Base-by-base conservation (phyloP, 2,888 invertebrate genomes). In the Drosophila paracracens region DNA sequence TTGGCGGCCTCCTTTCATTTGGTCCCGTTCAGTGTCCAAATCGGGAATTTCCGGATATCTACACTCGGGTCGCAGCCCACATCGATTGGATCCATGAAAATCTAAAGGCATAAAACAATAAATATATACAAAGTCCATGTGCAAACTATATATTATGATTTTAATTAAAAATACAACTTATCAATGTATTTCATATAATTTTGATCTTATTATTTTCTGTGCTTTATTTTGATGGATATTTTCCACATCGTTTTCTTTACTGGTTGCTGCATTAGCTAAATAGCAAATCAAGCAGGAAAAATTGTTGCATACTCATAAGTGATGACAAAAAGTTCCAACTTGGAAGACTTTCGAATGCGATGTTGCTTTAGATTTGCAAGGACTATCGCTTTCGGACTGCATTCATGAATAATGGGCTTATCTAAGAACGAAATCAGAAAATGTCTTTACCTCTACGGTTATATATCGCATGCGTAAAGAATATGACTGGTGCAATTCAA, bases 31-130 rank as follows among this genome's bases (percentile, higher is more conserved):
- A 61, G 2, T 89, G 90, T 27, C 81, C 86, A 4, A 71, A 38
- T n/a, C 7, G 59, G 7, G 74, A 65, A 7, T 85, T 80, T 81
- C 90, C 87, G 11, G 88, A 88, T 53, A 78, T 88, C 25, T 88
- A 86, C 29, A 88, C 87, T 1, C 74, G 88, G 4, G 90, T 88
- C 1, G 74, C 88, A 4, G 76, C 88, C 8, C 85, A 74, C 33
- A 76, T 80, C 11, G 83, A 85, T 13, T 88, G 87, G 87, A 89
- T 88, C 61, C 69, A 76, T 16, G 31, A 1, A 2, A 70, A 61
- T 25, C 57, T 87, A 0, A 75, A n/a, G 51, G 53, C 71, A n/a
- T 86, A 59, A 76, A 13, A 2, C 8, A 16, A 31, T 11, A 8
- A 31, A 31, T 18, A n/a, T 5, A 16, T 31, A 3, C 5, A n/a